These are phyloP conservation scores for Gallinago stenura DNA, from an alignment of 2,797 vertebrate species.

Conservation along the genomic window DNA sequence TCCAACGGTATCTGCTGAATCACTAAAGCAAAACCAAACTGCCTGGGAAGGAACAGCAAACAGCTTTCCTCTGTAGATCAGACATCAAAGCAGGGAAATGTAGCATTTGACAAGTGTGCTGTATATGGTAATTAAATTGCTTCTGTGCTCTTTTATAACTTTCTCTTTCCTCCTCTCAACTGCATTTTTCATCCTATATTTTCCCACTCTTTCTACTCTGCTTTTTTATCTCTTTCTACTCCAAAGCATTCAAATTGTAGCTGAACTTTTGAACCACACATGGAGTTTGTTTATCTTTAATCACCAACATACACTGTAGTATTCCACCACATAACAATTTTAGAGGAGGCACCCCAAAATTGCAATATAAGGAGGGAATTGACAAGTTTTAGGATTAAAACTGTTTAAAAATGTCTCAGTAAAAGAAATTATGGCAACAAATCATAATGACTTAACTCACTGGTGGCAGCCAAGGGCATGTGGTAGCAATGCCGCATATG, in stretches of 20 bases:
- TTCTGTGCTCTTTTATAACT: conserved; percentile 29
- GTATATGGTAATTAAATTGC: conserved; percentile 50
- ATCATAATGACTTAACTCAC: neutral
- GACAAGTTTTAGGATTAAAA: neutral
- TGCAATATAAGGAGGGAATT: neutral
- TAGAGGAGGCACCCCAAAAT: neutral
- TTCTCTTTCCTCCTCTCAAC: neutral
- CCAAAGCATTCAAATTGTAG: neutral
- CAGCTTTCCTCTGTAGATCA: conserved; percentile 30
- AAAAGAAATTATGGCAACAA: neutral
- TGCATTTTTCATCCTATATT: conserved; percentile 33
- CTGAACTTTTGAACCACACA: conserved; percentile 38
- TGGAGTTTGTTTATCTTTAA: neutral
- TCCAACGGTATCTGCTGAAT: neutral
- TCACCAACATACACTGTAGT: neutral
- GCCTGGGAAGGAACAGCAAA: neutral
- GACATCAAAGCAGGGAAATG: conserved; percentile 18
- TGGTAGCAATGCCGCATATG: neutral
- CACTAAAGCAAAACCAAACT: conserved; percentile 31
- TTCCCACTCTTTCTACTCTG: neutral
- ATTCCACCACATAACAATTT: neutral
- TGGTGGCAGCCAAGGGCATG: neutral
- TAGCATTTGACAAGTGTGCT: conserved; percentile 36
- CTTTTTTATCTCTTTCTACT: conserved; percentile 7
- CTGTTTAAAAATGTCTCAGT: neutral